phyloP scores from a whole-genome alignment of 2,888 invertebrate genomes.

The Acholoe squamosa region DNA sequence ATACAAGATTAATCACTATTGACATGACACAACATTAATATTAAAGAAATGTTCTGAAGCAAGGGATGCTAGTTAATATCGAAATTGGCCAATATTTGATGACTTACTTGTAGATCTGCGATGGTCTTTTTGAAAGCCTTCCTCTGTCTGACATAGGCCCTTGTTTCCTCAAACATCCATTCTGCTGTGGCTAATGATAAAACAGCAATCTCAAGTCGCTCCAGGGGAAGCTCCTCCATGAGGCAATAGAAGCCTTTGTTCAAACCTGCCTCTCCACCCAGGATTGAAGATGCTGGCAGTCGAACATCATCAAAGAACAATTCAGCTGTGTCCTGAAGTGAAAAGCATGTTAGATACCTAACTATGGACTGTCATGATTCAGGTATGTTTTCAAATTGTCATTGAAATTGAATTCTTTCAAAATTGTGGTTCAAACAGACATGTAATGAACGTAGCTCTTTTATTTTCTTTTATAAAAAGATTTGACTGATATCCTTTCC shows the following conservation, averaged over 20 bases:
- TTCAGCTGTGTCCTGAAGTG: conserved; percentile 71
- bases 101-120: conserved; percentile 81
- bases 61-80: not conserved
- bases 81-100: not conserved
- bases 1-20: no score
- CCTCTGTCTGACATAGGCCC: conserved; percentile 82
- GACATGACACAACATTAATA: no score
- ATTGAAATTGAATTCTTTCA: no score
- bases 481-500: no score
- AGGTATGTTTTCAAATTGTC: no score
- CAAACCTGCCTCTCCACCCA: conserved; percentile 81
- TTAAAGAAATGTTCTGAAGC: not conserved
- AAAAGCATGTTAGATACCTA: no score
- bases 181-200: conserved; percentile 80
- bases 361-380: no score
- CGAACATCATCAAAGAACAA: conserved; percentile 72
- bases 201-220: conserved; percentile 82
- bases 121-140: conserved; percentile 84
- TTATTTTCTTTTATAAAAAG: no score
- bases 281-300: conserved; percentile 72
- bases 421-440: no score
- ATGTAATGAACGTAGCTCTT: no score
- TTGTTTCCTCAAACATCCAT: conserved; percentile 84
- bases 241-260: conserved; percentile 79
- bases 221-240: conserved; percentile 83